Percentiles rank a stretch among this genome's conserved stretches.
phyloP scores from a whole-genome alignment of 2,888 invertebrate genomes.

The Acanthococcus lagerstroemiae region DNA sequence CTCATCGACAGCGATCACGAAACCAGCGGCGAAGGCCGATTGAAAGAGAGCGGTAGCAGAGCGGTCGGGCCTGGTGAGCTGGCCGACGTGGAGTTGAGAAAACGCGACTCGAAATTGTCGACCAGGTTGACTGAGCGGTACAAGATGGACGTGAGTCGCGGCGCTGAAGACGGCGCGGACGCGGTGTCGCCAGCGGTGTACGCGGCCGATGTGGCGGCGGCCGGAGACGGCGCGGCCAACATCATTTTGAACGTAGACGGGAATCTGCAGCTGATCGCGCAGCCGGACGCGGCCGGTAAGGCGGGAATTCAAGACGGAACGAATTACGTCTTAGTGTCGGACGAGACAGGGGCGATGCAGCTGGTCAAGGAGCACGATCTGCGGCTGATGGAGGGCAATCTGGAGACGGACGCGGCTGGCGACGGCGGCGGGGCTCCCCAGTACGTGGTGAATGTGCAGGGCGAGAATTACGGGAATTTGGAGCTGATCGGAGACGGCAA shows the following conservation, averaged over 20 bases:
- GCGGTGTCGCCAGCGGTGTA: background rate
- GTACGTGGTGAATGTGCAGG: constrained; percentile 10
- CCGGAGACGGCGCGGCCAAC: background rate
- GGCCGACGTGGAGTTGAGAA: no score
- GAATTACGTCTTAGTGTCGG: constrained; percentile 15
- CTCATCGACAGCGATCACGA: background rate
- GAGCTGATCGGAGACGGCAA: background rate
- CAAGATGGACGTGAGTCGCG: background rate
- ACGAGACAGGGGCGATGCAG: constrained; percentile 10
- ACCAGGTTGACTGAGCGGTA: background rate
- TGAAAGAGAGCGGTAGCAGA: background rate
- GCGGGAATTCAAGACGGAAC: background rate
- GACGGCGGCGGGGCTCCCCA: background rate
- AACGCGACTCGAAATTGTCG: background rate
- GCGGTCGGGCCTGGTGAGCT: background rate
- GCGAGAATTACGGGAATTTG: constrained; percentile 15
- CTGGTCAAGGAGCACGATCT: constrained; percentile 18
- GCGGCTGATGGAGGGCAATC: background rate
- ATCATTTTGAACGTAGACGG: constrained; percentile 12
- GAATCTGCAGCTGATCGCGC: constrained; percentile 9
- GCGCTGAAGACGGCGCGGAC: background rate
- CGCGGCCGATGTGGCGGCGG: background rate
- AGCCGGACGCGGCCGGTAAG: background rate
- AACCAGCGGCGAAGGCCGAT: background rate
- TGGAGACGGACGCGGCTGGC: background rate